These are phyloP conservation scores for Nanorana parkeri DNA, from an alignment of 2,113 vertebrate species.

Conservation along the genomic window DNA sequence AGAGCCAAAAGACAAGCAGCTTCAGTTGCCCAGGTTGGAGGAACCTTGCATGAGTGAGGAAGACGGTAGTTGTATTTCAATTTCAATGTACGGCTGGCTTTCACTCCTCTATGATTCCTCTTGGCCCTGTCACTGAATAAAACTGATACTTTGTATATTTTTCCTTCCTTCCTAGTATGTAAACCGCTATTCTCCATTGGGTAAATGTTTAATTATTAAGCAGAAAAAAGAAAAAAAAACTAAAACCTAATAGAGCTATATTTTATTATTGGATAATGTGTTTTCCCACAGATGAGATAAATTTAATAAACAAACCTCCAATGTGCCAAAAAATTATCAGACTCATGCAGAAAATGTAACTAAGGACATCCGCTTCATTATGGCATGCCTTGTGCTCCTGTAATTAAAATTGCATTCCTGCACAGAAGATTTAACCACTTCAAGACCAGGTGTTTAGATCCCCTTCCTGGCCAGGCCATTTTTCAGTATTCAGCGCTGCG, in stretches of 20 bases:
- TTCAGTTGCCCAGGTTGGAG: too few species aligned
- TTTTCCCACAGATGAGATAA: constrained; percentile 1
- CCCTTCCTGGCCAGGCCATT: too few species aligned
- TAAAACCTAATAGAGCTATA: background rate
- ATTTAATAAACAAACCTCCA: constrained; percentile 13
- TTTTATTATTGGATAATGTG: constrained; percentile 6
- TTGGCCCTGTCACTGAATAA: too few species aligned
- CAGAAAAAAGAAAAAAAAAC: background rate
- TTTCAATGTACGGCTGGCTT: too few species aligned
- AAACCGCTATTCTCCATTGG: background rate
- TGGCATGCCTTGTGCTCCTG: background rate
- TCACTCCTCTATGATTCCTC: too few species aligned
- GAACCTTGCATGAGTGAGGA: too few species aligned
- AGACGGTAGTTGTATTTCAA: too few species aligned
- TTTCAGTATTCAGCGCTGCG: too few species aligned
- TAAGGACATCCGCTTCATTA: background rate
- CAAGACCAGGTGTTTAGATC: too few species aligned
- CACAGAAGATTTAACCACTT: background rate
- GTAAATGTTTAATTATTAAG: background rate
- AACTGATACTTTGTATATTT: too few species aligned
- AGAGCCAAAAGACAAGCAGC: too few species aligned
- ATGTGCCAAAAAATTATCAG: constrained; percentile 1
- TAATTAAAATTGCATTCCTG: background rate
- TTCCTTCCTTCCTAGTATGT: too few species aligned
- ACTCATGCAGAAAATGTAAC: background rate